Base-by-base conservation (phyloP, 2,888 invertebrate species). In the Heterodera filipjevi region DNA sequence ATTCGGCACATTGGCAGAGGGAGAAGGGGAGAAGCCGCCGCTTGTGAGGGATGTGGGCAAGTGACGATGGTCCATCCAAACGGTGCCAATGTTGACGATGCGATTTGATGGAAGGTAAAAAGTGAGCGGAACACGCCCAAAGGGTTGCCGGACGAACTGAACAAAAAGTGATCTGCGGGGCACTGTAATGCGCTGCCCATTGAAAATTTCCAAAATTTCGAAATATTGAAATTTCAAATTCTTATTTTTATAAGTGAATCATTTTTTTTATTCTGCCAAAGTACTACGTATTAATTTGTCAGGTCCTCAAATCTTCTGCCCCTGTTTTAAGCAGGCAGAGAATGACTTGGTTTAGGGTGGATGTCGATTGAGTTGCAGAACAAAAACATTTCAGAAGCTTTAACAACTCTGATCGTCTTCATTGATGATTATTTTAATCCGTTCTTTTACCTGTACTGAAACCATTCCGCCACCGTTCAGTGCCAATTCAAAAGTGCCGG, bases 41-140 rank as follows among this genome's bases (percentile, higher is more conserved):
- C 35, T 6, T n/a, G 0, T 3, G 12, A 22, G 5, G 19, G 27
- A 39, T 39, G 39, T 39, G n/a, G n/a, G n/a, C 39, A 12, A 39
- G 59, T 6, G 19, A 53, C 16, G 53, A 53, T 22, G 39, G 35
- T 82, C 76, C 82, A 89, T 85, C 53, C 85, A 71, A 22, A 89
- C 82, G 88, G 95, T 94, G 87, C 95, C 95, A 93, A 93, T 94
- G 81, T 78, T 83, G 76, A 98, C 95, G 87, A 99, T 96, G 90
- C 95, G 95, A 91, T 99, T 99, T 95, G 97, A 96, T 32, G 97
- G 96, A 81, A 96, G 95, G 91, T 95, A 95, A 80, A 96, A 94
- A 3, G 95, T 95, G 89, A 93, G 93, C 82, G 94, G 93, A 68
- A 89, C 86, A 22, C 89, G 82, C 73, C 87, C 93, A 92, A 96